These are phyloP conservation scores for Acestrorhynchus altus DNA, from an alignment of 2,797 vertebrate genomes.

Conservation along the genomic window DNA sequence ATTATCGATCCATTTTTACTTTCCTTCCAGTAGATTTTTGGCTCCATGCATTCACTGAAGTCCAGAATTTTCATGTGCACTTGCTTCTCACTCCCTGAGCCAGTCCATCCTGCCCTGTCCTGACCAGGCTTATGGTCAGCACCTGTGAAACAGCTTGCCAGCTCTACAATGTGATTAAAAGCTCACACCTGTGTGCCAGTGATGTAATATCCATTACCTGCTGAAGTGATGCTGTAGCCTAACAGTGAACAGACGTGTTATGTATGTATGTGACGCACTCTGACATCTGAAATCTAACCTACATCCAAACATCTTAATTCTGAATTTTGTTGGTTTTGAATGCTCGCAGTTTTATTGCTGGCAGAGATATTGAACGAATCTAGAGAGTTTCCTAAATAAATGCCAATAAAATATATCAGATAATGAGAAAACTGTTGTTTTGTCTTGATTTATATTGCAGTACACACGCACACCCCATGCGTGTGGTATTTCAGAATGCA, in stretches of 20 bases:
- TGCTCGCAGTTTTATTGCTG: slow-evolving; percentile 54
- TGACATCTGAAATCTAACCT: background rate
- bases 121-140: background rate
- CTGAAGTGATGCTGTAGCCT: background rate
- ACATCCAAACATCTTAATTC: slow-evolving; percentile 27
- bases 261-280: background rate
- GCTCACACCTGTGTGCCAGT: background rate
- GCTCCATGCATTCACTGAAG: too few species aligned
- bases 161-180: background rate
- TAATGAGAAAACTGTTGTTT: slow-evolving; percentile 5
- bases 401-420: slow-evolving; percentile 58
- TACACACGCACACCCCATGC: background rate
- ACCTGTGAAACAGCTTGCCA: background rate
- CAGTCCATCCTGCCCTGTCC: background rate
- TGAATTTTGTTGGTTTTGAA: slow-evolving; percentile 45
- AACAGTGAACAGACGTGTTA: background rate
- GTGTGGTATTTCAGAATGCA: too few species aligned
- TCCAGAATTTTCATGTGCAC: background rate
- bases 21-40: too few species aligned
- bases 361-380: slow-evolving; percentile 29
- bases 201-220: background rate
- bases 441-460: slow-evolving; percentile 1
- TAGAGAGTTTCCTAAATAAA: slow-evolving; percentile 47
- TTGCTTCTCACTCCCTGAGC: background rate
- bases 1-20: too few species aligned